These are phyloP conservation scores for Rhagoletis zephyria DNA, from an alignment of 1,140 invertebrate genomes.

Conservation along the genomic window DNA sequence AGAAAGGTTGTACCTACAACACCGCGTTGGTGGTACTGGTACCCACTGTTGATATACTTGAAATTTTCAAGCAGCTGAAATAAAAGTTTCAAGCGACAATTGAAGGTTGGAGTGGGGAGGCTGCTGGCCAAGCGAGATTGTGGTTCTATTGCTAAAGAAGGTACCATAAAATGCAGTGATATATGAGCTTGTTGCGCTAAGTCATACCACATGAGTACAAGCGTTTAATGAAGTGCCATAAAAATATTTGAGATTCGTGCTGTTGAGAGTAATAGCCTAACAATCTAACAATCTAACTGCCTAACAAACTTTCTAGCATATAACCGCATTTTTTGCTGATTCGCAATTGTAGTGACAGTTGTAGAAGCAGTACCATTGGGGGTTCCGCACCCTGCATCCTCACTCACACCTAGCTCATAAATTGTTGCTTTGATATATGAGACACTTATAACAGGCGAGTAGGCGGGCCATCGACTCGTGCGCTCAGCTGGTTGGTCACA, in stretches of 20 bases:
- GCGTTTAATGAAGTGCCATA: constrained; percentile 67
- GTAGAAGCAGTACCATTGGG: too few relatives aligned
- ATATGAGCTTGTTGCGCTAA: background rate
- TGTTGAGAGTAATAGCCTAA: too few relatives aligned
- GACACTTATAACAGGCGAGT: background rate
- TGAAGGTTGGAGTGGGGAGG: background rate
- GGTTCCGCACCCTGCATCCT: background rate
- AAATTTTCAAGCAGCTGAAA: constrained; percentile 56
- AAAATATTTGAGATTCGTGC: constrained; percentile 55
- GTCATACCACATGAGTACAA: background rate
- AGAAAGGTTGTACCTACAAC: background rate
- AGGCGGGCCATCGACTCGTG: constrained; percentile 7
- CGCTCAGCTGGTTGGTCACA: constrained; percentile 38
- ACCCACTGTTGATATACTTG: constrained; percentile 27
- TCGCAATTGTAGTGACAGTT: too few relatives aligned
- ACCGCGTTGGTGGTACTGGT: constrained; percentile 30
- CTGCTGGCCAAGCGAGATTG: background rate
- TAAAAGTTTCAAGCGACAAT: constrained; percentile 13
- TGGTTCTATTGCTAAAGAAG: background rate
- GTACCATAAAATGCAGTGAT: constrained; percentile 20
- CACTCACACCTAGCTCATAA: background rate
- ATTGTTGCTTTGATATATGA: background rate
- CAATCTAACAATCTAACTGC: background rate
- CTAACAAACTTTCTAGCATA: background rate
- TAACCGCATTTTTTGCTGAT: background rate